Percentiles rank a stretch among this genome's conserved stretches.
phyloP scores from a whole-genome alignment of 2,797 vertebrate species.

The Corythornis leucogaster region DNA sequence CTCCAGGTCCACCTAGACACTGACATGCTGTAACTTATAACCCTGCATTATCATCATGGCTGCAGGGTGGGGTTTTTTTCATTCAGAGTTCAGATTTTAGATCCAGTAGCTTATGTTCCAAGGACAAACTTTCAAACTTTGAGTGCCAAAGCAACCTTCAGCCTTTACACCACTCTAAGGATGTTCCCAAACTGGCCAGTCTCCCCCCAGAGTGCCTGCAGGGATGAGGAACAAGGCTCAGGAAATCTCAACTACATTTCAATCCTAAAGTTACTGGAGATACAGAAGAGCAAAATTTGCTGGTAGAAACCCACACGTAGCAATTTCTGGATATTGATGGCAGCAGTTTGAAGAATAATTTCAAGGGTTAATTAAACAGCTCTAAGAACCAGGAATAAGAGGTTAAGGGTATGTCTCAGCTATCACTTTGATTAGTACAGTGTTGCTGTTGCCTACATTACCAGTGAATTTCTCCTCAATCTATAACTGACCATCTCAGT shows the following conservation, averaged over 20 bases:
- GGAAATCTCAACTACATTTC: neutral
- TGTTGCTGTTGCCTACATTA: neutral
- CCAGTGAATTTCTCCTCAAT: neutral
- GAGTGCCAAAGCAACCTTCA: neutral
- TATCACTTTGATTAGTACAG: neutral
- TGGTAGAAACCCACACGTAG: neutral
- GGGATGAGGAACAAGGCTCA: neutral
- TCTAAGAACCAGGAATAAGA: neutral
- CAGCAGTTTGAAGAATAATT: neutral
- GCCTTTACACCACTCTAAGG: neutral
- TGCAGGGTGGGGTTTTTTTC: neutral
- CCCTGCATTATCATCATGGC: neutral
- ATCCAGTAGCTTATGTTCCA: neutral
- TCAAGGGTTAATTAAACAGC: neutral
- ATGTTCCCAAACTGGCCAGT: neutral
- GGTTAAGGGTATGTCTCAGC: neutral
- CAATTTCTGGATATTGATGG: neutral
- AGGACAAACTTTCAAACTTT: neutral
- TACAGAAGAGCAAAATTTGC: neutral
- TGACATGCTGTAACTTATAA: neutral
- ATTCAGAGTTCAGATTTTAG: neutral
- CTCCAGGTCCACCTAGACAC: neutral
- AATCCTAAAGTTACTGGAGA: neutral
- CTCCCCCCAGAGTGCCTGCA: neutral
- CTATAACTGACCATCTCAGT: neutral